Conservation (phyloP, 2,113 vertebrate species). For the Larimichthys crocea region DNA sequence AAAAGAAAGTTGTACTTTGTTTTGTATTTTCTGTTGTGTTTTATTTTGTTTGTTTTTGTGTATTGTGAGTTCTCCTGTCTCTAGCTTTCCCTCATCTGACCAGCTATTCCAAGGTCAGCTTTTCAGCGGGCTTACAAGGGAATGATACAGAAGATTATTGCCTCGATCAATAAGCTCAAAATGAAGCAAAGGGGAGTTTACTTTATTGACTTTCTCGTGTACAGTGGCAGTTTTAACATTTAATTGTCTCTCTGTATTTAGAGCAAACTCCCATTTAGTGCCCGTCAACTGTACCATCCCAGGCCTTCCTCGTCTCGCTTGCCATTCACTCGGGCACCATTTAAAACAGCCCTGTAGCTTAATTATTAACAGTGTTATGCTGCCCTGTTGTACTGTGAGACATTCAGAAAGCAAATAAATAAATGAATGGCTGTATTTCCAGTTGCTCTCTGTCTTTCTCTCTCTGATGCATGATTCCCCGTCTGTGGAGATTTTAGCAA, state of each 20-base stretch:
- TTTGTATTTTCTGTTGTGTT: not conserved
- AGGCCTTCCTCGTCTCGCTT: constrained; percentile 57
- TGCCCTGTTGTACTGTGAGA: constrained; percentile 77
- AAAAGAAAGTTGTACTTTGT: constrained; percentile 44
- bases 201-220: constrained; percentile 87
- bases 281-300: constrained; percentile 70
- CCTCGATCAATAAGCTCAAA: constrained; percentile 87
- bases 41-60: constrained; percentile 60
- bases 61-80: constrained; percentile 62
- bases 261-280: constrained; percentile 83
- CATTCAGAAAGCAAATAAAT: constrained; percentile 82
- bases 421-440: constrained; percentile 81
- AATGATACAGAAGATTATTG: constrained; percentile 89
- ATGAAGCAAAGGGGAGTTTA: constrained; percentile 87
- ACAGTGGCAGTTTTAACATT: constrained; percentile 88
- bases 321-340: constrained; percentile 75
- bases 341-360: constrained; percentile 79
- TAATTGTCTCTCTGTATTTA: constrained; percentile 88
- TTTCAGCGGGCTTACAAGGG: constrained; percentile 85
- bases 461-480: constrained; percentile 75
- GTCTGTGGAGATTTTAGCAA: constrained; percentile 71
- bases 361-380: constrained; percentile 84
- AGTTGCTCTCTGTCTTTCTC: constrained; percentile 64
- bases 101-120: constrained; percentile 86
- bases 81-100: constrained; percentile 73